These are phyloP conservation scores for Hedychridium roseum DNA, from an alignment of 2,888 invertebrate species.

Conservation along the genomic window DNA sequence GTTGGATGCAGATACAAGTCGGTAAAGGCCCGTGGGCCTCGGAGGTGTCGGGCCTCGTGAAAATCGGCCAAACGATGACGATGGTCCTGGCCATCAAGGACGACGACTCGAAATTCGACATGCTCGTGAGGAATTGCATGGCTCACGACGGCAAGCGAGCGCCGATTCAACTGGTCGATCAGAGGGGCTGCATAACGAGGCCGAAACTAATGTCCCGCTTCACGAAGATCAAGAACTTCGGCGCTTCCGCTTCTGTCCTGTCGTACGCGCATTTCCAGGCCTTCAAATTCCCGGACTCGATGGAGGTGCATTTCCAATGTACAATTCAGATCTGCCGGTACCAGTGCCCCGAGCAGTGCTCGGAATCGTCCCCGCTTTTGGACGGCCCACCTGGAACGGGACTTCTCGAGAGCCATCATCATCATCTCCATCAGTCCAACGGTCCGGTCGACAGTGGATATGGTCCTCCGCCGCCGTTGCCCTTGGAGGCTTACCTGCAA, in stretches of 20 bases:
- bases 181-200: constrained; percentile 89
- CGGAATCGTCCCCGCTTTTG: constrained; percentile 67
- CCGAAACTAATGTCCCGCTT: constrained; percentile 93
- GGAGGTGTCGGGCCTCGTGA: constrained; percentile 91
- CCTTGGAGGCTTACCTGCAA: constrained; percentile 72
- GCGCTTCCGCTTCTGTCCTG: constrained; percentile 89
- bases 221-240: constrained; percentile 94
- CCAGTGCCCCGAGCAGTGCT: constrained; percentile 92
- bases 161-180: constrained; percentile 91
- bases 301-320: constrained; percentile 96
- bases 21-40: constrained; percentile 96
- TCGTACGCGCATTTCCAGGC: constrained; percentile 95
- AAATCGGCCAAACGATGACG: constrained; percentile 96
- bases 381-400: constrained; percentile 53
- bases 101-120: constrained; percentile 93
- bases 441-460: constrained; percentile 71
- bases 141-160: constrained; percentile 94
- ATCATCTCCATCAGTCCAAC: constrained; percentile 40
- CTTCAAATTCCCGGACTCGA: constrained; percentile 94
- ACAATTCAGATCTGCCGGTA: constrained; percentile 94
- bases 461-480: constrained; percentile 72
- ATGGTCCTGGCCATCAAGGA: constrained; percentile 96
- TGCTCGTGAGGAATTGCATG: constrained; percentile 93
- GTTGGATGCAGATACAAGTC: constrained; percentile 98
- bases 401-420: constrained; percentile 67